Percentiles rank a stretch among this genome's conserved stretches.
Evolutionary conservation across 2,797 vertebrate genomes (phyloP).

Genomic region (Phalloptychus januarius): DNA sequence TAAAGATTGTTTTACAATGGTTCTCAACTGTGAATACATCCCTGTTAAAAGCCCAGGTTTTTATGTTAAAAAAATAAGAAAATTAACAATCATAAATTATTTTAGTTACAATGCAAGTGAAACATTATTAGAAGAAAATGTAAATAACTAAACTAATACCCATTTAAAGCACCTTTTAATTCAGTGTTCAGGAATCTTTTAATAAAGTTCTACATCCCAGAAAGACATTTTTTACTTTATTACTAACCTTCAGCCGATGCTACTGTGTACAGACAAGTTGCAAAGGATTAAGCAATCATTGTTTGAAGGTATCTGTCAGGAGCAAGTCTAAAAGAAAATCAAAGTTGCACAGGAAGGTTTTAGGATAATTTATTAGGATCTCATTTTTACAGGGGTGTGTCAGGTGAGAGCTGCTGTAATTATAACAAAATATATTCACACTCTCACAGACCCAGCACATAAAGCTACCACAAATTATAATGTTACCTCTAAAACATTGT

Average conservation of each 20-base stretch:
- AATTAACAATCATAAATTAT: too few species aligned
- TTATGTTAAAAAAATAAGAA: neutral
- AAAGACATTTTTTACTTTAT: too few species aligned
- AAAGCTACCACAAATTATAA: conserved; percentile 2
- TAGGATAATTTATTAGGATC: neutral
- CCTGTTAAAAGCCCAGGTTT: neutral
- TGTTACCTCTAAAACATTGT: neutral
- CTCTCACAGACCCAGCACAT: conserved; percentile 6
- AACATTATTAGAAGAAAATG: too few species aligned
- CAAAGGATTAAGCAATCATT: neutral
- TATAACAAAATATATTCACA: conserved; percentile 1
- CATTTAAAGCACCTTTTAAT: neutral
- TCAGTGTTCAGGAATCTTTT: neutral
- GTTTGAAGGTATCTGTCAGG: neutral
- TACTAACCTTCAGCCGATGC: neutral
- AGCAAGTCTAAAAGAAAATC: neutral
- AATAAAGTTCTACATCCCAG: neutral
- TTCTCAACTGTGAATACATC: neutral
- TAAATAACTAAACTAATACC: neutral
- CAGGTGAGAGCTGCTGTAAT: neutral
- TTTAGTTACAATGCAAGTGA: too few species aligned
- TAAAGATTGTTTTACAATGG: neutral
- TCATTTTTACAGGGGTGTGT: neutral
- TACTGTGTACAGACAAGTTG: too few species aligned
- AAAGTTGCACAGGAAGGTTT: neutral